Conservation (phyloP, 2,113 vertebrate species). For the Nothocercus julius region DNA sequence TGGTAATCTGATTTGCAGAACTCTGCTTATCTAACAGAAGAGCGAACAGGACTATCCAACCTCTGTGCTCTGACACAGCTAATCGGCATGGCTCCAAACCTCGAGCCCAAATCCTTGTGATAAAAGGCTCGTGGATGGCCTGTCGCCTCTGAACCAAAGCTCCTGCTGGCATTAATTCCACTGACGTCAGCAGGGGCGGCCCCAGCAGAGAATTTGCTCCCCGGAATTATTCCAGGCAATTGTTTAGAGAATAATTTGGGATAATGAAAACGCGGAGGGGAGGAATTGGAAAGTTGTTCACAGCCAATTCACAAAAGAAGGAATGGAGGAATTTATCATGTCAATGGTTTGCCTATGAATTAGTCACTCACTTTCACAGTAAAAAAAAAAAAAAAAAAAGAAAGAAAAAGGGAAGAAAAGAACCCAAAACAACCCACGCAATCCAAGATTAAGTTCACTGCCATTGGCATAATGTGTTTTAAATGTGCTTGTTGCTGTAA, state of each 20-base stretch:
- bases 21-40: fast-evolving
- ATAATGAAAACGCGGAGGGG: conserved; percentile 53
- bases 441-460: not conserved
- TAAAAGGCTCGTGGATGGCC: not conserved
- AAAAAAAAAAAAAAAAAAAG: not conserved
- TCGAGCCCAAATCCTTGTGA: not conserved
- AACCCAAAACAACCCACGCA: not conserved
- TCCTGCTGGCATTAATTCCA: not conserved
- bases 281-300: conserved; percentile 46
- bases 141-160: not conserved
- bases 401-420: not conserved
- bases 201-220: conserved; percentile 14
- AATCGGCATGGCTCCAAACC: not conserved
- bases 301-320: conserved; percentile 38
- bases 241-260: conserved; percentile 58
- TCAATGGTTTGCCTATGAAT: conserved; percentile 51
- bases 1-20: not conserved
- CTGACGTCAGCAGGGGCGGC: not conserved
- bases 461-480: not conserved
- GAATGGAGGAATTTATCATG: conserved; percentile 56
- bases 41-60: fast-evolving
- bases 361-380: conserved; percentile 16
- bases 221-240: conserved; percentile 34
- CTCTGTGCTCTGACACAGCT: not conserved
- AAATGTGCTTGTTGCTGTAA: not conserved